Percentiles rank a stretch among this genome's conserved stretches.
Evolutionary conservation across 2,113 vertebrate species (phyloP).

Genomic region (Saccopteryx leptura): DNA sequence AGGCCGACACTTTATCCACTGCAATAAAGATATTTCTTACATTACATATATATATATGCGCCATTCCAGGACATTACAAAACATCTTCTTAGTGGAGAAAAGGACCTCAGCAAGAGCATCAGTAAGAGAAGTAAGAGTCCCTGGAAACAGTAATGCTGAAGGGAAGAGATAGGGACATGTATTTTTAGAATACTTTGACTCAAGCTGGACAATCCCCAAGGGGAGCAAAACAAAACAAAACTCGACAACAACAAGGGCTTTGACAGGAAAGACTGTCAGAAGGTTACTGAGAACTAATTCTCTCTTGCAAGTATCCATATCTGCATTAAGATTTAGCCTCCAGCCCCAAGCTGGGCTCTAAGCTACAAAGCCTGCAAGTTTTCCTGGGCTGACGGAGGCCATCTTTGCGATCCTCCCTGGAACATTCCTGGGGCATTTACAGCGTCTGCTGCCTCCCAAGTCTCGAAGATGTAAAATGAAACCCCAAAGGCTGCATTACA

Average conservation of each 20-base stretch:
- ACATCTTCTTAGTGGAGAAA: neutral
- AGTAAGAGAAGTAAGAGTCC: constrained; percentile 5
- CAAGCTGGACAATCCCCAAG: neutral
- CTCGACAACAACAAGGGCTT: neutral
- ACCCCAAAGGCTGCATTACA: neutral
- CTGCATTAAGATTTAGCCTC: neutral
- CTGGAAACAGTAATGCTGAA: neutral
- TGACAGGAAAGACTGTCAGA: neutral
- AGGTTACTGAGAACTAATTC: neutral
- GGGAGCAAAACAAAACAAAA: neutral
- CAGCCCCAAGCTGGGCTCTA: accelerated
- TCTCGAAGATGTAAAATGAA: constrained; percentile 55
- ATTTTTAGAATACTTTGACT: neutral
- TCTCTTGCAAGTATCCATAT: accelerated
- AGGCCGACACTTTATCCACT: no score
- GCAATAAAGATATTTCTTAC: constrained; percentile 20
- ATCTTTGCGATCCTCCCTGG: neutral
- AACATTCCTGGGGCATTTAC: neutral
- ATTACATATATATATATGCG: neutral
- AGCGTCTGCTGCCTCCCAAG: constrained; percentile 66
- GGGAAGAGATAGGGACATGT: neutral
- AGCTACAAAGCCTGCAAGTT: neutral
- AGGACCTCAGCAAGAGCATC: neutral
- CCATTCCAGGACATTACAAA: constrained; percentile 23
- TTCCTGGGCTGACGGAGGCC: accelerated